A percentile compares a stretch with the other conserved stretches of the same genome.
Evolutionary conservation across 2,113 vertebrate genomes (phyloP).

Genomic region (Melanostigma gelatinosum): DNA sequence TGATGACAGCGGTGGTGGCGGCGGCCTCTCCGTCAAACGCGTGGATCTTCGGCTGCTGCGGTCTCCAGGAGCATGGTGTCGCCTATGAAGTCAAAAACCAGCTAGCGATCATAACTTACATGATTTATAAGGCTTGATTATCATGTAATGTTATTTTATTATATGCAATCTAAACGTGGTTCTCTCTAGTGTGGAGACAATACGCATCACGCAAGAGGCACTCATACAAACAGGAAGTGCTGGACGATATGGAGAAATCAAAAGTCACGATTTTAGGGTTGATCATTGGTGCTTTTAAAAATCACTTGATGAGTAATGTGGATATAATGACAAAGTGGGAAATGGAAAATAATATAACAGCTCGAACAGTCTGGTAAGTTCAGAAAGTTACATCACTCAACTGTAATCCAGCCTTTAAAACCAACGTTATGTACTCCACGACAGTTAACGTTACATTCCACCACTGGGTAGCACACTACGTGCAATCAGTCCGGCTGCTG

Average conservation of each 20-base stretch:
- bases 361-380: too few relatives aligned
- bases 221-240: background rate
- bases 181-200: background rate
- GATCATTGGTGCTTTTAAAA: too few relatives aligned
- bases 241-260: background rate
- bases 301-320: background rate
- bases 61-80: slow-evolving; percentile 35
- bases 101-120: background rate
- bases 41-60: slow-evolving; percentile 1
- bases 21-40: slow-evolving; percentile 12
- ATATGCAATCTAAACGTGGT: background rate
- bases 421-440: too few relatives aligned
- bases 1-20: slow-evolving; percentile 54
- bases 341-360: background rate
- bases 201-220: background rate
- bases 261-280: too few relatives aligned
- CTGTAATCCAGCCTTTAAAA: background rate
- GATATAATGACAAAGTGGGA: background rate
- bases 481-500: background rate
- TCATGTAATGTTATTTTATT: background rate
- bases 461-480: background rate
- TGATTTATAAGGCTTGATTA: background rate
- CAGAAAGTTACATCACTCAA: background rate
- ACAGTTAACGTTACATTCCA: background rate
- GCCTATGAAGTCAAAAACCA: slow-evolving; percentile 10